These are phyloP conservation scores for Mamestra brassicae DNA, from an alignment of 2,888 invertebrate genomes.

Conservation along the genomic window DNA sequence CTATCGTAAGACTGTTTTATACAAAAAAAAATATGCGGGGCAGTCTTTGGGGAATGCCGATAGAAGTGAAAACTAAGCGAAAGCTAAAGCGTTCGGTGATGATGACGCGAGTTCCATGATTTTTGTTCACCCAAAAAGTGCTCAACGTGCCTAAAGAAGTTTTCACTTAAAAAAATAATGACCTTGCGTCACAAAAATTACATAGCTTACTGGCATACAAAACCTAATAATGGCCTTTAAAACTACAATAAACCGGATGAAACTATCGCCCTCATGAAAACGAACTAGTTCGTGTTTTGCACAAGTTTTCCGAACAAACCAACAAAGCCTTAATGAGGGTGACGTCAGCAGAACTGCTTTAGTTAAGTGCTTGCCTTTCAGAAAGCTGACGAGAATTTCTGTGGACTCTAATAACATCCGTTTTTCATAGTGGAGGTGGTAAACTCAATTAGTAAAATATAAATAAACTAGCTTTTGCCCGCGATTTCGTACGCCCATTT, in stretches of 20 bases:
- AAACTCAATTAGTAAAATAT: not conserved
- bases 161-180: too few relatives aligned
- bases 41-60: too few relatives aligned
- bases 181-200: not conserved
- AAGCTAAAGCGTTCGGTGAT: too few relatives aligned
- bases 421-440: slow-evolving; percentile 1
- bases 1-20: too few relatives aligned
- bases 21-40: too few relatives aligned
- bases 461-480: too few relatives aligned
- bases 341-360: slow-evolving; percentile 46
- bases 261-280: slow-evolving; percentile 32
- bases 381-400: slow-evolving; percentile 34
- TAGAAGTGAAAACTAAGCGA: too few relatives aligned
- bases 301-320: slow-evolving; percentile 30
- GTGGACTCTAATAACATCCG: slow-evolving; percentile 11
- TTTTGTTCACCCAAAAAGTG: too few relatives aligned
- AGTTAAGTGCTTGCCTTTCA: slow-evolving; percentile 34
- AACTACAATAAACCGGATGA: slow-evolving; percentile 13
- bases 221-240: slow-evolving; percentile 13
- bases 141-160: too few relatives aligned
- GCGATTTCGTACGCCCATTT: too few relatives aligned
- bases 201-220: too few relatives aligned
- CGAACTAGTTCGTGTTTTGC: slow-evolving; percentile 14
- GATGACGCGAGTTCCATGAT: too few relatives aligned
- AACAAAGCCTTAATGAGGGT: slow-evolving; percentile 42